A percentile compares a stretch with the other conserved stretches of the same genome.
These are phyloP conservation scores for Arrhopalites spinosus DNA, from an alignment of 2,888 invertebrate species.

Conservation along the genomic window DNA sequence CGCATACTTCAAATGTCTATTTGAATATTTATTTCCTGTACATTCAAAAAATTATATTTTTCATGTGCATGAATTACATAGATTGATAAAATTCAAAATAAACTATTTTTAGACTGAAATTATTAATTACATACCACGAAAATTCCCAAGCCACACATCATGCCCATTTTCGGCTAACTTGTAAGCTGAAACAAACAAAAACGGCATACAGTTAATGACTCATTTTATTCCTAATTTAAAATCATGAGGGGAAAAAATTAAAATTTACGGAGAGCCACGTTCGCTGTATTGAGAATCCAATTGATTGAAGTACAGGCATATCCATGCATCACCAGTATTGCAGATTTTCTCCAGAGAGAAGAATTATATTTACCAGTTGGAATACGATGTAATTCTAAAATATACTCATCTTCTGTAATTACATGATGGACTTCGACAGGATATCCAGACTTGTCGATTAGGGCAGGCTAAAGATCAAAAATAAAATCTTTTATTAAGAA, in stretches of 20 bases:
- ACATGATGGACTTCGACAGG: slow-evolving; percentile 61
- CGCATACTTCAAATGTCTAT: slow-evolving; percentile 61
- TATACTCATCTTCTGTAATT: slow-evolving; percentile 62
- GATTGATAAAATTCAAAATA: background rate
- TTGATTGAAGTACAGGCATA: slow-evolving; percentile 60
- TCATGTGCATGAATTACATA: background rate
- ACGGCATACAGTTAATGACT: background rate
- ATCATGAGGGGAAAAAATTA: background rate
- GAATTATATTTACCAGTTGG: slow-evolving; percentile 58
- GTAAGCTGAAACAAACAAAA: slow-evolving; percentile 56
- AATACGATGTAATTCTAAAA: slow-evolving; percentile 62
- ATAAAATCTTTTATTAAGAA: background rate
- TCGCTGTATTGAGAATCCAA: slow-evolving; percentile 61
- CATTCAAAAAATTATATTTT: background rate
- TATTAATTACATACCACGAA: slow-evolving; percentile 57
- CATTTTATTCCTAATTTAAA: background rate
- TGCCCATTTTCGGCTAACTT: slow-evolving; percentile 59
- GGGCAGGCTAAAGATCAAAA: slow-evolving; percentile 56
- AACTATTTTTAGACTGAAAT: background rate
- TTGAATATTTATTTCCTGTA: slow-evolving; percentile 63
- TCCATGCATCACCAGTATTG: slow-evolving; percentile 58
- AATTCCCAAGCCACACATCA: slow-evolving; percentile 66
- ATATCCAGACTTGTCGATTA: slow-evolving; percentile 62
- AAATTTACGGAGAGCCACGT: slow-evolving; percentile 59
- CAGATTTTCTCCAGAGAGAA: slow-evolving; percentile 1